Percentiles rank a stretch among this genome's conserved stretches.
Conservation (phyloP, 2,888 invertebrate genomes). For the Dendrolimus pini region DNA sequence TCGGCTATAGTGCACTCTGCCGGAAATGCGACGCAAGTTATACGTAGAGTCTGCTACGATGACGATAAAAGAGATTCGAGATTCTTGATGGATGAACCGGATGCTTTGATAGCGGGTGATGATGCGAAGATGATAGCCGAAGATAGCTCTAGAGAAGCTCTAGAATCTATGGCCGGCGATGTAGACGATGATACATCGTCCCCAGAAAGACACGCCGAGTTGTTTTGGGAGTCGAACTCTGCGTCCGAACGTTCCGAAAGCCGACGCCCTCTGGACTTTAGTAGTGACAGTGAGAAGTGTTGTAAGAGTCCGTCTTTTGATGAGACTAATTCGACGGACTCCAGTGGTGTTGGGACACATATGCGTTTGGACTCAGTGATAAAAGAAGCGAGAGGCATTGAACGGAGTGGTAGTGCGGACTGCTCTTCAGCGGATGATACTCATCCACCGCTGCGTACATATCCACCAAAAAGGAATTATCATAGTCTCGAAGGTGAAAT, state of each 20-base stretch:
- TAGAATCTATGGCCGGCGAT: constrained; percentile 42
- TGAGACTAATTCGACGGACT: constrained; percentile 61
- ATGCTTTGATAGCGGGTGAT: constrained; percentile 41
- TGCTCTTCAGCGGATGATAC: constrained; percentile 48
- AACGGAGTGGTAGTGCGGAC: constrained; percentile 43
- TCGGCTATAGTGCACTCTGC: constrained; percentile 58
- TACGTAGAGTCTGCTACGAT: constrained; percentile 55
- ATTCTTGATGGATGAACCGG: constrained; percentile 47
- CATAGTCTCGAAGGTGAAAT: constrained; percentile 32
- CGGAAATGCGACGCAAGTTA: constrained; percentile 61
- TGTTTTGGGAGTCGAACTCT: constrained; percentile 68
- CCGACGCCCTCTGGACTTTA: constrained; percentile 51
- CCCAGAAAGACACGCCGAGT: constrained; percentile 54
- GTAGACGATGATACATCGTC: constrained; percentile 51
- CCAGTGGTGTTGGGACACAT: constrained; percentile 51
- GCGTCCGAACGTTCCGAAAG: constrained; percentile 52
- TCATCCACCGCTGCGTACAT: constrained; percentile 56
- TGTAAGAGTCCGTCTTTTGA: constrained; percentile 62
- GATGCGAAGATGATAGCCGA: constrained; percentile 53
- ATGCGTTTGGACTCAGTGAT: constrained; percentile 67
- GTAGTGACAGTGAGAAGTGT: constrained; percentile 68
- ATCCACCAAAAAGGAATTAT: constrained; percentile 47
- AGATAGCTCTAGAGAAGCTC: constrained; percentile 44
- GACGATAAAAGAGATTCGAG: constrained; percentile 39
- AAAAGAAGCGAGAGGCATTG: constrained; percentile 51